Evolutionary conservation across 2,888 invertebrate genomes (phyloP).

Genomic region (Nephrotoma guestfalica): DNA sequence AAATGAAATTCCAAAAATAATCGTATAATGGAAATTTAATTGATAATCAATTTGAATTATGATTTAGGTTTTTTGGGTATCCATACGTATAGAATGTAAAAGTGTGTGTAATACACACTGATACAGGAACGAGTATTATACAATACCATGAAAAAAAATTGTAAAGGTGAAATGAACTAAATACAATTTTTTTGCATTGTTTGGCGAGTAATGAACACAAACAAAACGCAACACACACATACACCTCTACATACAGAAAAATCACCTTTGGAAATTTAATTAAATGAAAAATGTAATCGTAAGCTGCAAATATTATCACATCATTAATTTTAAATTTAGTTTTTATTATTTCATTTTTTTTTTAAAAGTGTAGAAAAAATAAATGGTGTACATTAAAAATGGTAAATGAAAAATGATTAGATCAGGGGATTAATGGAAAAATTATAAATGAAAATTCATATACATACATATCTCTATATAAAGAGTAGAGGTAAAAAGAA

Average conservation of each 20-base stretch:
- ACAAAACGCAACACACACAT: neutral
- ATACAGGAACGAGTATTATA: neutral
- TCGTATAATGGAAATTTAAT: neutral
- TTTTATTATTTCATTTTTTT: neutral
- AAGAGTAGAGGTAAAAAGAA: neutral
- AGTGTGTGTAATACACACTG: neutral
- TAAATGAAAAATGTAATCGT: neutral
- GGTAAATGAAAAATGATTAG: neutral
- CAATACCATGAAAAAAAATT: neutral
- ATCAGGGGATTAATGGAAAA: neutral
- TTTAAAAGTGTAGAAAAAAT: neutral
- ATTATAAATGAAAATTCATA: neutral
- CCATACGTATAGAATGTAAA: neutral
- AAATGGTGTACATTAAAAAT: neutral
- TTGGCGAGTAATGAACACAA: neutral
- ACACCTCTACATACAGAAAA: neutral
- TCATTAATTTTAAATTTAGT: neutral
- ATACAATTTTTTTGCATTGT: neutral
- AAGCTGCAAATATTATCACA: neutral
- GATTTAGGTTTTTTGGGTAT: neutral
- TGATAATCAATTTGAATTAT: neutral
- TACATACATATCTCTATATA: neutral
- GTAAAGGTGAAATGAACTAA: neutral
- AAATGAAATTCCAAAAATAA: neutral
- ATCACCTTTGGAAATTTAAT: neutral